Evolutionary conservation across 2,113 vertebrate species (phyloP).

Genomic region (Nycticorax nycticorax): DNA sequence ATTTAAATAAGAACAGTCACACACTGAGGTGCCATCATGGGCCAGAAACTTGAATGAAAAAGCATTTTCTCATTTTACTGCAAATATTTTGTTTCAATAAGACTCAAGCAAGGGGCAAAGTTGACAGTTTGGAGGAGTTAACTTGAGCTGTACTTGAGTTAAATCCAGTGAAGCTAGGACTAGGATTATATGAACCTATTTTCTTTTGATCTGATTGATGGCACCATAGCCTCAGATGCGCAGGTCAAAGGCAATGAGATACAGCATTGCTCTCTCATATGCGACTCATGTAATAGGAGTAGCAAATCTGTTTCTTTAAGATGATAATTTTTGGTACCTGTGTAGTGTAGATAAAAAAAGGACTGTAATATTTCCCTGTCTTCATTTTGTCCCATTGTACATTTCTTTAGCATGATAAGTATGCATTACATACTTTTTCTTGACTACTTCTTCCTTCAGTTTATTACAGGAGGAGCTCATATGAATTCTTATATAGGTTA

Average conservation of each 20-base stretch:
- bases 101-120: not conserved
- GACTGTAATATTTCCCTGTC: not conserved
- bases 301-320: not conserved
- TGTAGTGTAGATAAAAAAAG: not conserved
- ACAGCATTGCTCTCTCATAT: not conserved
- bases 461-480: not conserved
- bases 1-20: not conserved
- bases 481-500: conserved; percentile 5
- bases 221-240: not conserved
- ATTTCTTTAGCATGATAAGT: not conserved
- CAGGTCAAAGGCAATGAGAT: not conserved
- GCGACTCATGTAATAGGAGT: not conserved
- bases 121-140: not conserved
- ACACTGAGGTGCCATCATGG: not conserved
- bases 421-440: not conserved
- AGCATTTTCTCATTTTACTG: not conserved
- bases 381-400: not conserved
- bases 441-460: not conserved
- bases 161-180: not conserved
- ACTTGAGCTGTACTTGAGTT: not conserved
- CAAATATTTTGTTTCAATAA: not conserved
- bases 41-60: not conserved
- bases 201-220: not conserved
- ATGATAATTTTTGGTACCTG: not conserved
- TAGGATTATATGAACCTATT: not conserved